Evolutionary conservation across 37 sponge, comb jelly and placozoan species (phyloP).

Genomic region (Tethya wilhelma): DNA sequence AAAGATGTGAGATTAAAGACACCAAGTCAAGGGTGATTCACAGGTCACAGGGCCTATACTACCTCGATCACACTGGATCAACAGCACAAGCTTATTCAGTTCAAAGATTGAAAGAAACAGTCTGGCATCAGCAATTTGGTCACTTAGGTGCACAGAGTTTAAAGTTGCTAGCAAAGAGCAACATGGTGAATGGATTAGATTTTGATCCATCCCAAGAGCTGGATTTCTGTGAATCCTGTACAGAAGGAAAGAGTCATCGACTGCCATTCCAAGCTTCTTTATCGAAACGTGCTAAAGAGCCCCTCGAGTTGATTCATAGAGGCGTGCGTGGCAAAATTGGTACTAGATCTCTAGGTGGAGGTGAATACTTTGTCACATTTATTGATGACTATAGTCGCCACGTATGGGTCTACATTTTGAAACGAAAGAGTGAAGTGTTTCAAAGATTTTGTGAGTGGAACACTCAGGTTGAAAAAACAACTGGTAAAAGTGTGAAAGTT

Average conservation of each 20-base stretch:
- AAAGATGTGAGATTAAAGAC: slow-evolving; percentile 20
- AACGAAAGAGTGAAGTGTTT: slow-evolving; percentile 37
- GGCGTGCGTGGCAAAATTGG: slow-evolving; percentile 58
- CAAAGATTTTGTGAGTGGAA: slow-evolving; percentile 46
- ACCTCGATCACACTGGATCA: slow-evolving; percentile 23
- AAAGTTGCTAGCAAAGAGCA: slow-evolving; percentile 10
- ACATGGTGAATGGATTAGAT: slow-evolving; percentile 34
- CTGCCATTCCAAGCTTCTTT: slow-evolving; percentile 12
- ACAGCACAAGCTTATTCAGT: background rate
- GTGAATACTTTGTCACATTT: slow-evolving; percentile 55
- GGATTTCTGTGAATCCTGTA: slow-evolving; percentile 46
- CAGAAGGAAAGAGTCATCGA: slow-evolving; percentile 36
- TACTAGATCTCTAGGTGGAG: slow-evolving; percentile 51
- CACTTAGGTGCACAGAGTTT: slow-evolving; percentile 28
- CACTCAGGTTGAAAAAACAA: slow-evolving; percentile 28
- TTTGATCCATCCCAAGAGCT: background rate
- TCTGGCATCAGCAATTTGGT: slow-evolving; percentile 56
- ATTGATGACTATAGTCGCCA: slow-evolving; percentile 42
- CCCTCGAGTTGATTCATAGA: slow-evolving; percentile 53
- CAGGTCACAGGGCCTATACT: slow-evolving; percentile 49
- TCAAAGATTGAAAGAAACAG: background rate
- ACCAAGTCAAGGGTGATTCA: slow-evolving; percentile 12
- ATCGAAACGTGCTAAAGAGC: slow-evolving; percentile 4
- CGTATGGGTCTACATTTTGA: slow-evolving; percentile 39
- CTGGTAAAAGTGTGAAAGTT: background rate